Percentiles rank a stretch among this genome's conserved stretches.
Evolutionary conservation across 2,113 vertebrate species (phyloP).

Genomic region (Rhinolophus sinicus): DNA sequence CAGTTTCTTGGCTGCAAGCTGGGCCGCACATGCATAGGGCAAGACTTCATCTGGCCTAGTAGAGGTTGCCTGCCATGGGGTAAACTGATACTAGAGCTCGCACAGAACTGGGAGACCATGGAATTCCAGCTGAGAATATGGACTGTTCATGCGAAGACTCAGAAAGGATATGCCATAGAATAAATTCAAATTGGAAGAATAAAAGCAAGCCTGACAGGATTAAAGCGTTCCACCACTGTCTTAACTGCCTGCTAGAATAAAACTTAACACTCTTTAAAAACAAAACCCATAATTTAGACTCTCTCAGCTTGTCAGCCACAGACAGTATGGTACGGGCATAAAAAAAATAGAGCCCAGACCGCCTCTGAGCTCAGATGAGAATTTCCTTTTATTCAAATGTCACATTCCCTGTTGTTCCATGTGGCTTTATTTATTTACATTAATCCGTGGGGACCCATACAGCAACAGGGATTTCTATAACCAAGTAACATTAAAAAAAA

Average conservation of each 20-base stretch:
- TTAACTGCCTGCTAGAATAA: not conserved
- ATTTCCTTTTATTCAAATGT: not conserved
- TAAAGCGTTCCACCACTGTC: not conserved
- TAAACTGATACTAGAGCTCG: not conserved
- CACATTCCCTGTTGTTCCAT: not conserved
- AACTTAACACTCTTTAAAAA: not conserved
- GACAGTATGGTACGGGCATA: not conserved
- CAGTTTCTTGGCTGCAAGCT: not conserved
- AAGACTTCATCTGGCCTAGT: not conserved
- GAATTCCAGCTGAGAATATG: not conserved
- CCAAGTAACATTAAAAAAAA: slow-evolving; percentile 57
- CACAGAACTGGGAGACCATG: not conserved
- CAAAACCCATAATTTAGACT: not conserved
- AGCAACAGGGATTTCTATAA: slow-evolving; percentile 68
- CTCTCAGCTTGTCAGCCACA: not conserved
- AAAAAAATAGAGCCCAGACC: not conserved
- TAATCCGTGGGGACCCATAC: slow-evolving; percentile 17
- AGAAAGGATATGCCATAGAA: not conserved
- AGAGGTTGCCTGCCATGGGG: not conserved
- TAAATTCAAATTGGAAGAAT: not conserved
- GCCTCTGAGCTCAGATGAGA: not conserved
- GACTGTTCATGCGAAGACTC: not conserved
- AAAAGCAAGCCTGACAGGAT: not conserved
- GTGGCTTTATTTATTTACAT: slow-evolving; percentile 55
- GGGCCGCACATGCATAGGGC: not conserved